A percentile compares a stretch with the other conserved stretches of the same genome.
These are phyloP conservation scores for Puma concolor DNA, from an alignment of 2,113 vertebrate genomes.

Conservation along the genomic window DNA sequence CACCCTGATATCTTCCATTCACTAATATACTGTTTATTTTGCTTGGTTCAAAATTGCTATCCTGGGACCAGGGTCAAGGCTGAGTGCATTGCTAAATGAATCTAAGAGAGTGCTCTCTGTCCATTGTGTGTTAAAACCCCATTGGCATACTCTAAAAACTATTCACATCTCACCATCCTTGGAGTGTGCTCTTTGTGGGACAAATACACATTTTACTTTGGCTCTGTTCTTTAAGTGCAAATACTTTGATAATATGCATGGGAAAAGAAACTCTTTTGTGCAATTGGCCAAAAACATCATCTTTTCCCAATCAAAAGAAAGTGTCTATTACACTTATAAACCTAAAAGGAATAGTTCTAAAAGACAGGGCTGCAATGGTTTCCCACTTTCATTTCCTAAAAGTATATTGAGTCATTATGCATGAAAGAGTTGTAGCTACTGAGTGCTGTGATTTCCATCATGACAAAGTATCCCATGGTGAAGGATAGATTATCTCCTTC, in stretches of 20 bases:
- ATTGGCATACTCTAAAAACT: constrained; percentile 56
- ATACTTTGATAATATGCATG: not conserved
- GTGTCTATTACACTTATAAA: not conserved
- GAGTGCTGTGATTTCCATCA: not conserved
- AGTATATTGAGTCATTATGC: not conserved
- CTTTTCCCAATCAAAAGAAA: constrained; percentile 52
- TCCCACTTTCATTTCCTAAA: constrained; percentile 37
- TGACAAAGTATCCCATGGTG: not conserved
- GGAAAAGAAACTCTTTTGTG: constrained; percentile 1
- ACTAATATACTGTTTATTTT: constrained; percentile 77
- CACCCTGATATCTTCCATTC: constrained; percentile 71
- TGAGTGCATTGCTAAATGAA: constrained; percentile 75
- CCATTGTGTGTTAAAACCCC: constrained; percentile 64
- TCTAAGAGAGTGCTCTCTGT: constrained; percentile 70
- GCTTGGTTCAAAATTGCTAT: constrained; percentile 74
- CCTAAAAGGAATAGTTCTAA: not conserved
- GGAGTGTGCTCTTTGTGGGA: not conserved
- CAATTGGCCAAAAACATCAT: constrained; percentile 37
- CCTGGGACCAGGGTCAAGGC: constrained; percentile 55
- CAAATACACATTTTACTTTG: constrained; percentile 68
- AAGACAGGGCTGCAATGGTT: not conserved
- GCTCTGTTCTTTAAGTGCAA: constrained; percentile 45
- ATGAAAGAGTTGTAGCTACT: not conserved
- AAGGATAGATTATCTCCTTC: constrained; percentile 8
- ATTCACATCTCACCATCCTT: constrained; percentile 53